These are phyloP conservation scores for Antigone vipio DNA, from an alignment of 2,113 vertebrate genomes.

Conservation along the genomic window DNA sequence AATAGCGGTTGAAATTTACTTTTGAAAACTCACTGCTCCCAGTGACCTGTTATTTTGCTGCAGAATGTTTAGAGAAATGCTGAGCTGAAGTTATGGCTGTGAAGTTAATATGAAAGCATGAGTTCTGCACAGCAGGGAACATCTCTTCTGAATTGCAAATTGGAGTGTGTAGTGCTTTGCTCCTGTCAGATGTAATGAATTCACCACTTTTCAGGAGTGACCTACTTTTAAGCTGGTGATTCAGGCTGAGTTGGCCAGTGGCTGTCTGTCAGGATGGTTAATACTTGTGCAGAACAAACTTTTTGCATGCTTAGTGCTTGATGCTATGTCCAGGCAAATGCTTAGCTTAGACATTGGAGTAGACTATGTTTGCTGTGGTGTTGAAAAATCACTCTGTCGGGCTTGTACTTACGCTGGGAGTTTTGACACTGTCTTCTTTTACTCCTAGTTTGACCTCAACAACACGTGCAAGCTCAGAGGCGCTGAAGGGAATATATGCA, in stretches of 20 bases:
- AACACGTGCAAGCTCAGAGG: slow-evolving; percentile 91
- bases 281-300: background rate
- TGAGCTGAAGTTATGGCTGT: background rate
- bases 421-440: background rate
- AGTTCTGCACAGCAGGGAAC: background rate
- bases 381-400: background rate
- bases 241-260: background rate
- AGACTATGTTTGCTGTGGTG: background rate
- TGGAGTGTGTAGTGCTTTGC: background rate
- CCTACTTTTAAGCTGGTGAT: slow-evolving; percentile 3
- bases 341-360: background rate
- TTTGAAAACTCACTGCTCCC: background rate
- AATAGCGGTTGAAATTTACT: background rate
- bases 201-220: background rate
- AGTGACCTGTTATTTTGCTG: background rate
- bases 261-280: background rate
- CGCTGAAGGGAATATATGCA: slow-evolving; percentile 83
- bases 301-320: background rate
- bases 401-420: background rate
- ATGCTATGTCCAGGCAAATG: background rate
- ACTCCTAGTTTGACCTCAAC: slow-evolving; percentile 88
- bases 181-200: background rate
- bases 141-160: background rate
- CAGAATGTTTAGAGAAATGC: background rate
- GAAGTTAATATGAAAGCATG: background rate